Evolutionary conservation across 2,113 vertebrate species (phyloP).

Genomic region (Charina bottae): DNA sequence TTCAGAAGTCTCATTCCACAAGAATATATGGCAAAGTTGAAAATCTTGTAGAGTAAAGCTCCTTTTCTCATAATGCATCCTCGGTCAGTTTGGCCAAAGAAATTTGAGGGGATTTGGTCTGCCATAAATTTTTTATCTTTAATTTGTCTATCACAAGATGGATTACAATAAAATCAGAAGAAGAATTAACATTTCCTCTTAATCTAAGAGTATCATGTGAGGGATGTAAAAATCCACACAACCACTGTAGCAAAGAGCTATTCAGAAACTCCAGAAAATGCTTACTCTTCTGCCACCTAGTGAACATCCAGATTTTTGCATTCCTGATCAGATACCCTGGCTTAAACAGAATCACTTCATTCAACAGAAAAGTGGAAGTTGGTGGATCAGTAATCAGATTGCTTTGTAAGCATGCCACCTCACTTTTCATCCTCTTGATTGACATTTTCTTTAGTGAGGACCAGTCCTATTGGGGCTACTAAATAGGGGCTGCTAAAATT

Average conservation of each 20-base stretch:
- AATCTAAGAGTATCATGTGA: background rate
- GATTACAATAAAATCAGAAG: background rate
- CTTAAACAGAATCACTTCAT: background rate
- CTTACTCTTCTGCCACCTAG: background rate
- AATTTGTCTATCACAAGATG: background rate
- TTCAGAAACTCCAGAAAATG: background rate
- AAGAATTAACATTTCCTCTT: background rate
- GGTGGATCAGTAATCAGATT: background rate
- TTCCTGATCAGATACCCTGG: background rate
- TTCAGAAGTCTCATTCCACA: background rate
- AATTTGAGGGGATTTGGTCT: background rate
- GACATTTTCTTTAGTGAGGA: background rate
- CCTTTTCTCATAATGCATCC: background rate
- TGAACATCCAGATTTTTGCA: background rate
- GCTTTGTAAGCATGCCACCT: background rate
- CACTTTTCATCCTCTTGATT: background rate
- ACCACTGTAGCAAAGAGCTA: background rate
- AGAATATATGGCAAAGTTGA: background rate
- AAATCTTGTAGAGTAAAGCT: background rate
- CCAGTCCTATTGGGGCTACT: background rate
- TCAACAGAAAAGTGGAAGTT: background rate
- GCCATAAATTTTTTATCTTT: background rate
- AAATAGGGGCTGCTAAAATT: background rate
- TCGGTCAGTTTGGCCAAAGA: background rate
- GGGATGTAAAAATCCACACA: background rate